Evolutionary conservation across 2,797 vertebrate genomes (phyloP), one percentile per base, ranked within the genome.

Genomic region (Cynodonichthys magdalenae): DNA sequence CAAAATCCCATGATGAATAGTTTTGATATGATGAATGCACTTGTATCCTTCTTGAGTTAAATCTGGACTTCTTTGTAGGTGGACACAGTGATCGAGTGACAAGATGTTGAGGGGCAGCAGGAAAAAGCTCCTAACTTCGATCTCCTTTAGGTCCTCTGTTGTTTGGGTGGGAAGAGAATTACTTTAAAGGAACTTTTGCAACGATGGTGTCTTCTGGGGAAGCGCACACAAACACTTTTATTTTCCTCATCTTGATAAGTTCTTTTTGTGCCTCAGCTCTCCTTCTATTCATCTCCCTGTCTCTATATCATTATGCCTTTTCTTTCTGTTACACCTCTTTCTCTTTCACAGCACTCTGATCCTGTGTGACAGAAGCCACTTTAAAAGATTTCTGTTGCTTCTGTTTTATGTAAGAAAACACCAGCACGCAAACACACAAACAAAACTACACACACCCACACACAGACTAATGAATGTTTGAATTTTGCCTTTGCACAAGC

Each of bases 311-410:
- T 20, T 55, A 10, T 59, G 51, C 36, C 70, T n/a, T 62, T 70
- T 68, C 53, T 66, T 57, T 57, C 47, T 46, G 20, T 57, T 75
- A 29, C 34, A 57, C 29, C 24, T 64, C 42, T 57, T 42, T 48
- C 24, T 56, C 28, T 69, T 51, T 62, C 53, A 18, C 19, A 5
- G 48, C 34, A 52, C 62, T 71, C 55, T 77, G 68, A 80, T 75
- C 51, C 54, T 51, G 51, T 1, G 11, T 36, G 46, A 71, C 64
- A 78, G 53, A 68, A 63, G 53, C 55, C 52, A 66, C 64, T 68
- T 83, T 72, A 47, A 56, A 70, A 75, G 75, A 61, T 61, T 48
- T 74, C 18, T 74, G 44, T 18, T 54, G 51, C 69, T 65, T 1
- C 63, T 66, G 60, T 73, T 73, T 73, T 51, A 69, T 64, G 59